A percentile compares a stretch with the other conserved stretches of the same genome.
Evolutionary conservation across 2,113 vertebrate species (phyloP).

Genomic region (Anguilla rostrata): DNA sequence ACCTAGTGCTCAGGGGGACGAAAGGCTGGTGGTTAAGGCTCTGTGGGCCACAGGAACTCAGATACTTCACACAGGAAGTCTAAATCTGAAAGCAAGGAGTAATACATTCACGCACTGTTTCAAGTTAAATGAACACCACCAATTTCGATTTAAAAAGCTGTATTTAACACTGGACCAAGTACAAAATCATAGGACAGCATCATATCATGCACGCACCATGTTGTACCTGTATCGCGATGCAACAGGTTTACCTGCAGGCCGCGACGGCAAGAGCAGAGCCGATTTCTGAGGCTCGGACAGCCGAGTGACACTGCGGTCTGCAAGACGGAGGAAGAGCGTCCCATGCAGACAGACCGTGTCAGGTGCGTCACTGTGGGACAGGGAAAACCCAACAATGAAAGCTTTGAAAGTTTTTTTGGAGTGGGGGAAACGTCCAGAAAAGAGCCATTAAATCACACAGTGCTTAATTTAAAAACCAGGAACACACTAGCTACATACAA

Average conservation of each 20-base stretch:
- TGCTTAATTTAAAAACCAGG: not conserved
- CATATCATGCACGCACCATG: constrained; percentile 51
- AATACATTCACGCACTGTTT: constrained; percentile 1
- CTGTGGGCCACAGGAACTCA: not conserved
- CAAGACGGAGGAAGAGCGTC: constrained; percentile 45
- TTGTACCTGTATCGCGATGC: constrained; percentile 19
- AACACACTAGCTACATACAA: not conserved
- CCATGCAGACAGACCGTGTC: constrained; percentile 56
- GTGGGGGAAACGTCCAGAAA: not conserved
- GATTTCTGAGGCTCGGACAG: constrained; percentile 40
- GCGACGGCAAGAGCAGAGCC: constrained; percentile 45
- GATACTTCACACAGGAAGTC: not conserved
- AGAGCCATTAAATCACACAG: not conserved
- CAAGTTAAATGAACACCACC: not conserved
- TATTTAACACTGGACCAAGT: not conserved
- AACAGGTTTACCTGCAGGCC: constrained; percentile 62
- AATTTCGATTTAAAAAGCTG: not conserved
- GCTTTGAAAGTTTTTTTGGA: constrained; percentile 39
- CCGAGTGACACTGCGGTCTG: constrained; percentile 30
- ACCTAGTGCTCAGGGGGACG: not conserved
- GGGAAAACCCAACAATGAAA: constrained; percentile 69
- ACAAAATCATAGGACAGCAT: not conserved
- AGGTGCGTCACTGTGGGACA: constrained; percentile 68
- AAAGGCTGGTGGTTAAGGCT: not conserved
- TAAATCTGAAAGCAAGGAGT: constrained; percentile 8